A percentile compares a stretch with the other conserved stretches of the same genome.
phyloP scores from a whole-genome alignment of 1,140 invertebrate species.

The Trichonephila clavipes region DNA sequence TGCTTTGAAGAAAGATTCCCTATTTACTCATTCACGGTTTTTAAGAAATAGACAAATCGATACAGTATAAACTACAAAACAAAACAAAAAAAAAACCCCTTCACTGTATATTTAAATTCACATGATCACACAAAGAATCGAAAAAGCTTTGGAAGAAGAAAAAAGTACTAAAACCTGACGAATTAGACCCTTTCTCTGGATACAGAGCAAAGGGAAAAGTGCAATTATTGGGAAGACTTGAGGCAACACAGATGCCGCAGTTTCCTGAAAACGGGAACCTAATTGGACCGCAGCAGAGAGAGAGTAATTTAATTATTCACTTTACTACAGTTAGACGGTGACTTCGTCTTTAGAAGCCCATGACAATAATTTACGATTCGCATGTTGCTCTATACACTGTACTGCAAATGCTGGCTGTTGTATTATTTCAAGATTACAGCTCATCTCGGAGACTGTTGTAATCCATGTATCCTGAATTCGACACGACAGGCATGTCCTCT shows the following conservation, averaged over 20 bases:
- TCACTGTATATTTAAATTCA: too few species aligned
- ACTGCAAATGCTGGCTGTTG: not conserved
- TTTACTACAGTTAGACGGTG: constrained; percentile 41
- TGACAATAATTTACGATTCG: constrained; percentile 35
- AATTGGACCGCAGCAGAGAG: constrained; percentile 12
- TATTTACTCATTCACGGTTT: not conserved
- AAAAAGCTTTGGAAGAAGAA: not conserved
- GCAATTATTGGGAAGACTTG: constrained; percentile 42
- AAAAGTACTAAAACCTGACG: not conserved
- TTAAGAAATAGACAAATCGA: not conserved
- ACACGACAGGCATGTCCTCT: too few species aligned
- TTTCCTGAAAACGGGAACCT: constrained; percentile 22
- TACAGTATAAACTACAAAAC: not conserved
- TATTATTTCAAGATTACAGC: constrained; percentile 3
- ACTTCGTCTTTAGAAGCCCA: not conserved
- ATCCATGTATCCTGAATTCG: too few species aligned
- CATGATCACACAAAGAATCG: not conserved
- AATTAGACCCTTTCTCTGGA: not conserved
- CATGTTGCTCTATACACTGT: not conserved
- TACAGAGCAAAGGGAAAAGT: not conserved
- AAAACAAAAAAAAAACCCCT: not conserved
- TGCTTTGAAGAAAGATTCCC: not conserved
- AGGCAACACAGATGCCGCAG: constrained; percentile 37
- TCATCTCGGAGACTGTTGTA: not conserved
- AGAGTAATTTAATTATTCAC: constrained; percentile 54